These are phyloP conservation scores for Machimus atricapillus DNA, from an alignment of 2,888 invertebrate species.

Conservation along the genomic window DNA sequence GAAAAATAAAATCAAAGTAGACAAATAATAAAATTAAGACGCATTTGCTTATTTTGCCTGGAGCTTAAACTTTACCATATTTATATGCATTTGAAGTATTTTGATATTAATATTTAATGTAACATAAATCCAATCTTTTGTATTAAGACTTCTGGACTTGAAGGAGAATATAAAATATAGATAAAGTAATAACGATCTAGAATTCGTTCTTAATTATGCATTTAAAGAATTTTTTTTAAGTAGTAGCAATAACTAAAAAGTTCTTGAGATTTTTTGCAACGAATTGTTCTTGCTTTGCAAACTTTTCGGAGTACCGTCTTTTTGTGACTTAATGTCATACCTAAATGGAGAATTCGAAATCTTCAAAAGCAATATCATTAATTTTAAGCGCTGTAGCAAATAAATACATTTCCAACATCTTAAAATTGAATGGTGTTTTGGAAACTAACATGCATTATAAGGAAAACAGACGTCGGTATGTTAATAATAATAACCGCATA, in stretches of 20 bases:
- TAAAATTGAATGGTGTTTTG: neutral
- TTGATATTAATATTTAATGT: conserved; percentile 20
- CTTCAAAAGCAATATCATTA: neutral
- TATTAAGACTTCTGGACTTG: neutral
- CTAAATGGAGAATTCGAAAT: neutral
- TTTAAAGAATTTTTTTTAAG: neutral
- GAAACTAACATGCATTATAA: neutral
- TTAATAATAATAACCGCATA: neutral
- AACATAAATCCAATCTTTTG: neutral
- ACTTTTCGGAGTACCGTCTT: neutral
- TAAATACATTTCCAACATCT: neutral
- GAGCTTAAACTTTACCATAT: neutral
- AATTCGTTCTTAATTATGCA: neutral
- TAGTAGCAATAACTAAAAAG: neutral
- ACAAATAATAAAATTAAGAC: conserved; percentile 31
- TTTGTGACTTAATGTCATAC: neutral
- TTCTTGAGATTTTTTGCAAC: neutral
- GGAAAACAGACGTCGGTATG: neutral
- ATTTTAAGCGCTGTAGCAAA: neutral
- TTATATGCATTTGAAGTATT: conserved; percentile 24
- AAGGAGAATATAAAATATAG: neutral
- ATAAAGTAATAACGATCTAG: neutral
- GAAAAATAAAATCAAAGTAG: conserved; percentile 32
- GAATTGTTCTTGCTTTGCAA: neutral
- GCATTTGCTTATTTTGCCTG: conserved; percentile 7